Conservation (phyloP, 2,888 invertebrate species). For the Nomada ruficornis region DNA sequence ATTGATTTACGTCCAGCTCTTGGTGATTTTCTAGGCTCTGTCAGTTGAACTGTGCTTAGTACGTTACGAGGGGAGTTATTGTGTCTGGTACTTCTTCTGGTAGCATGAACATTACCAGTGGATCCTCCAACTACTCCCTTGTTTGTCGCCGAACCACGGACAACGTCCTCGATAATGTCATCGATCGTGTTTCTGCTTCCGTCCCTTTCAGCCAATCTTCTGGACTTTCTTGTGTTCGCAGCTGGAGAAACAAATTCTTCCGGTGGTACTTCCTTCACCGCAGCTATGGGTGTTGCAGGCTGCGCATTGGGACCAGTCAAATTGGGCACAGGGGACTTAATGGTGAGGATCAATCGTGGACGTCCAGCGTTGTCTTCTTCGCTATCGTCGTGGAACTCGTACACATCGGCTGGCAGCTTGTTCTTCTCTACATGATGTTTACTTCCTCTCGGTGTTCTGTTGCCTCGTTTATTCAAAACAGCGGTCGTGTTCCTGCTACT, state of each 20-base stretch:
- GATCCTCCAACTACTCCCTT: conserved; percentile 81
- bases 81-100: conserved; percentile 87
- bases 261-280: conserved; percentile 85
- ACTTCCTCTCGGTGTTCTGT: conserved; percentile 82
- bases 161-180: conserved; percentile 95
- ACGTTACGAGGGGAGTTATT: conserved; percentile 82
- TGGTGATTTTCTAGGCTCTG: conserved; percentile 87
- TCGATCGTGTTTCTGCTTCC: conserved; percentile 92
- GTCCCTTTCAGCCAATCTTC: conserved; percentile 92
- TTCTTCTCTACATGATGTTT: conserved; percentile 84
- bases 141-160: conserved; percentile 87
- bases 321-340: conserved; percentile 88
- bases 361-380: conserved; percentile 89
- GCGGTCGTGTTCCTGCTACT: conserved; percentile 82
- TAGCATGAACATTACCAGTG: conserved; percentile 80
- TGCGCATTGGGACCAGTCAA: conserved; percentile 81
- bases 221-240: conserved; percentile 91
- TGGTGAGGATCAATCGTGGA: conserved; percentile 92
- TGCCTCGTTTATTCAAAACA: conserved; percentile 79
- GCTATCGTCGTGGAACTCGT: conserved; percentile 96
- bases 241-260: conserved; percentile 88
- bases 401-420: conserved; percentile 90
- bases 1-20: conserved; percentile 87
- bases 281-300: conserved; percentile 82
- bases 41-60: conserved; percentile 72